phyloP scores from a whole-genome alignment of 2,888 invertebrate genomes.

The Polyommatus icarus region DNA sequence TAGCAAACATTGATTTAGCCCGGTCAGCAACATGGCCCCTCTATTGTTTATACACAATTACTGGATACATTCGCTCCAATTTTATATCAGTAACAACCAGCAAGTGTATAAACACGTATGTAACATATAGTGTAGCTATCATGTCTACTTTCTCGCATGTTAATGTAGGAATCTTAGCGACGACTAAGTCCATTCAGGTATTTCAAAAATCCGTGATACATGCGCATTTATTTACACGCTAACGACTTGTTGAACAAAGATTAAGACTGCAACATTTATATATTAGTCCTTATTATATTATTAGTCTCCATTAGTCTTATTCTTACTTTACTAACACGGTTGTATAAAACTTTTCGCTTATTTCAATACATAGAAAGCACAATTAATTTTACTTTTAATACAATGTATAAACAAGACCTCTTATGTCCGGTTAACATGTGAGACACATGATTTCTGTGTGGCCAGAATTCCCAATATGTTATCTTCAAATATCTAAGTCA shows the following conservation, averaged over 20 bases:
- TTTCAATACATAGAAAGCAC: background rate
- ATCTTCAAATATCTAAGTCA: conserved; percentile 6
- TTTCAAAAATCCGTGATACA: conserved; percentile 11
- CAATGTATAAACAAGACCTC: conserved; percentile 1
- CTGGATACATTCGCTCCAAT: conserved; percentile 21
- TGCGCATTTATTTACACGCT: conserved; percentile 3
- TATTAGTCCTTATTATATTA: too few relatives aligned
- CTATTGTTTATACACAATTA: conserved; percentile 18
- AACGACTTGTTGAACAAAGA: background rate
- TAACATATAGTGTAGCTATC: background rate
- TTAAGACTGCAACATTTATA: background rate
- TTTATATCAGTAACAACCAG: conserved; percentile 15
- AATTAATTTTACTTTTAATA: background rate
- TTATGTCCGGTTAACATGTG: background rate
- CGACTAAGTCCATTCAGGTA: background rate
- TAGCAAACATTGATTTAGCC: conserved; percentile 23
- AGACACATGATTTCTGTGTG: background rate
- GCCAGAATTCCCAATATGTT: background rate
- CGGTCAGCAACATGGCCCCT: conserved; percentile 20
- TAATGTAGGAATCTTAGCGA: conserved; percentile 16
- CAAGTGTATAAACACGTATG: background rate
- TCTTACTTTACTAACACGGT: background rate
- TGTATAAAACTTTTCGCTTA: background rate
- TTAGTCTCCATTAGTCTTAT: too few relatives aligned
- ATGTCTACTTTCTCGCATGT: conserved; percentile 23